Conservation (phyloP, 1,140 invertebrate species). For the Trypoxylus dichotomus region DNA sequence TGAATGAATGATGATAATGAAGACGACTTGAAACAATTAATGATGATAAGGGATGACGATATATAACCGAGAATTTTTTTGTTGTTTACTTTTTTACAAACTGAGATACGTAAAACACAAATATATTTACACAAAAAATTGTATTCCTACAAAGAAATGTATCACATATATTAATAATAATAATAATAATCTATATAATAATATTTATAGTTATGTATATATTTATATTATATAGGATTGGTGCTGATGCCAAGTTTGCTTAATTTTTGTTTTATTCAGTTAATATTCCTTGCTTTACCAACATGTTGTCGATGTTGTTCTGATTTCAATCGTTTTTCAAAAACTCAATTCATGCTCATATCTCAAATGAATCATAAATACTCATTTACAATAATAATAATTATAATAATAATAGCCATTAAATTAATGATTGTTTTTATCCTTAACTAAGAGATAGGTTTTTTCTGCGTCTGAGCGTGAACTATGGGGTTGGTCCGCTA, state of each 20-base stretch:
- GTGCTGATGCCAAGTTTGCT: conserved; percentile 49
- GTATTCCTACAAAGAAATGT: conserved; percentile 51
- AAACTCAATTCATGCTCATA: conserved; percentile 28
- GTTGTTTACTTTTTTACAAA: conserved; percentile 42
- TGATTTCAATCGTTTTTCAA: not conserved
- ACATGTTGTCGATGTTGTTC: conserved; percentile 30
- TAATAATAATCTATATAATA: conserved; percentile 45
- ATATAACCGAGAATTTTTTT: conserved; percentile 35
- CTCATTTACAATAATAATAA: conserved; percentile 40
- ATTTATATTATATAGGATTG: conserved; percentile 46
- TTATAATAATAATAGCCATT: conserved; percentile 42
- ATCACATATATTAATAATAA: conserved; percentile 53
- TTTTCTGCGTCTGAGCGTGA: not conserved
- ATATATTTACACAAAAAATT: conserved; percentile 48
- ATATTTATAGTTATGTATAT: conserved; percentile 42
- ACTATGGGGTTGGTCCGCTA: conserved; percentile 50
- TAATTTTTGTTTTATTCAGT: not conserved
- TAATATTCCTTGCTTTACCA: conserved; percentile 5
- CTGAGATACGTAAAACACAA: conserved; percentile 52
- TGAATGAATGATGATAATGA: conserved; percentile 49
- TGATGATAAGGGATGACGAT: conserved; percentile 56
- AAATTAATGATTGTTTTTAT: conserved; percentile 54
- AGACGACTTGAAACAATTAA: conserved; percentile 52
- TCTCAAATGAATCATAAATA: conserved; percentile 45
- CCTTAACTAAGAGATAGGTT: conserved; percentile 43